phyloP scores from a whole-genome alignment of 2,113 vertebrate species.

The Polyodon spathula region DNA sequence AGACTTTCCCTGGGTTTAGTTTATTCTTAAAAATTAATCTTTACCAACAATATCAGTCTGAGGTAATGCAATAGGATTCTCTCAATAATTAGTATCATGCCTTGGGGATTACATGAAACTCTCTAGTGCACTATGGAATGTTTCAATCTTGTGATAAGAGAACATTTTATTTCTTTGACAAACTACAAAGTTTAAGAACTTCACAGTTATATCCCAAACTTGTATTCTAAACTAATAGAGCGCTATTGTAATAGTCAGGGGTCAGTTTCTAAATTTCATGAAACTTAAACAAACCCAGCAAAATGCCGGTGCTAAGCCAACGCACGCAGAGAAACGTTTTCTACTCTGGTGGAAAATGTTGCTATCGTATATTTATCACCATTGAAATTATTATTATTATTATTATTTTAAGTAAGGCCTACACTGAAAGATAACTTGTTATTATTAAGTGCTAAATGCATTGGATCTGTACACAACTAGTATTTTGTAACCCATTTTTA shows the following conservation, averaged over 20 bases:
- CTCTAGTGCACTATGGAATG: constrained; percentile 52
- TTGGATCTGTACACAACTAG: no score
- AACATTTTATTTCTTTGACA: constrained; percentile 48
- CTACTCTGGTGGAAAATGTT: no score
- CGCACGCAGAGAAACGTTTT: no score
- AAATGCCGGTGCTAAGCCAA: no score
- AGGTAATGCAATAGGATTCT: constrained; percentile 63
- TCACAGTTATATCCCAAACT: constrained; percentile 34
- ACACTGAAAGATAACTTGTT: no score
- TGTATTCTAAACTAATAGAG: constrained; percentile 39
- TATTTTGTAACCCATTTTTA: no score
- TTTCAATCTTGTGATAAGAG: constrained; percentile 52
- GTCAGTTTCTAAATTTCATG: constrained; percentile 23
- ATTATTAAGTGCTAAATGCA: no score
- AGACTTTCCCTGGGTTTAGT: constrained; percentile 55
- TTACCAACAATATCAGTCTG: constrained; percentile 58
- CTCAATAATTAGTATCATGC: constrained; percentile 65
- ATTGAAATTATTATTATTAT: no score
- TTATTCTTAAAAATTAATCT: constrained; percentile 68
- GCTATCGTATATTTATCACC: no score
- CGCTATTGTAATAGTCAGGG: constrained; percentile 15
- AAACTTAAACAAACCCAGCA: no score
- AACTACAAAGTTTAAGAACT: constrained; percentile 45
- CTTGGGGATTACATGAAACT: constrained; percentile 50
- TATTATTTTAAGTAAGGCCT: no score